phyloP scores from a whole-genome alignment of 2,888 invertebrate genomes.

The Andrena marginata region DNA sequence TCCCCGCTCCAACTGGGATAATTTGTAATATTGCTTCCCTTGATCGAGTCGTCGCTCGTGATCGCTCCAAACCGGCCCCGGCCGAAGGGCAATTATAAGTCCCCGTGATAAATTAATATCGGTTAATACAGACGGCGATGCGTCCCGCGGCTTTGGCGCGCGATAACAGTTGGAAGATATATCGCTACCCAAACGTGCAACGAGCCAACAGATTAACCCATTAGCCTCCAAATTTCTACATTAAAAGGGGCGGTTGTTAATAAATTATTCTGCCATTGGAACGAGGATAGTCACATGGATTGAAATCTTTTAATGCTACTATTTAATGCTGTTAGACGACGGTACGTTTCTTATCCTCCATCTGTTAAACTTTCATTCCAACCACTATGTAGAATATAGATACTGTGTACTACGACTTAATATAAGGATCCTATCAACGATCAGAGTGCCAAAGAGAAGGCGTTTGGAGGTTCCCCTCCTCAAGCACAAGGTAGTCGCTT shows the following conservation, averaged over 20 bases:
- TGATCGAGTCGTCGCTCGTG: constrained; percentile 25
- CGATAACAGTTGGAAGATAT: constrained; percentile 36
- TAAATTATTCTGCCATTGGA: background rate
- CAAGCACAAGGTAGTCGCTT: no score
- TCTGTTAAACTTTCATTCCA: background rate
- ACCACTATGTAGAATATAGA: no score
- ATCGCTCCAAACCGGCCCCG: constrained; percentile 30
- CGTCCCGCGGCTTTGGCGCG: constrained; percentile 25
- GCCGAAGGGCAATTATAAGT: constrained; percentile 48
- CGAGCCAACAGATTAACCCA: background rate
- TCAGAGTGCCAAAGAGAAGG: no score
- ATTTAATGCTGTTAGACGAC: background rate
- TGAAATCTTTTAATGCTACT: background rate
- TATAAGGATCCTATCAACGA: no score
- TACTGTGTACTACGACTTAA: no score
- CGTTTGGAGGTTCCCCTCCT: no score
- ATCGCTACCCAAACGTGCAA: constrained; percentile 3
- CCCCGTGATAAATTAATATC: constrained; percentile 55
- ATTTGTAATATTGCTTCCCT: constrained; percentile 41
- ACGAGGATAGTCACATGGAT: background rate
- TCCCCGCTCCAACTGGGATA: constrained; percentile 18
- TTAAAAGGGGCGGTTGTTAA: background rate
- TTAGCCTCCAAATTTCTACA: background rate
- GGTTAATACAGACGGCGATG: constrained; percentile 34
- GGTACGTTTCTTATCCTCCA: background rate